Evolutionary conservation across 2,113 vertebrate genomes (phyloP).

Genomic region (Microcebus murinus): DNA sequence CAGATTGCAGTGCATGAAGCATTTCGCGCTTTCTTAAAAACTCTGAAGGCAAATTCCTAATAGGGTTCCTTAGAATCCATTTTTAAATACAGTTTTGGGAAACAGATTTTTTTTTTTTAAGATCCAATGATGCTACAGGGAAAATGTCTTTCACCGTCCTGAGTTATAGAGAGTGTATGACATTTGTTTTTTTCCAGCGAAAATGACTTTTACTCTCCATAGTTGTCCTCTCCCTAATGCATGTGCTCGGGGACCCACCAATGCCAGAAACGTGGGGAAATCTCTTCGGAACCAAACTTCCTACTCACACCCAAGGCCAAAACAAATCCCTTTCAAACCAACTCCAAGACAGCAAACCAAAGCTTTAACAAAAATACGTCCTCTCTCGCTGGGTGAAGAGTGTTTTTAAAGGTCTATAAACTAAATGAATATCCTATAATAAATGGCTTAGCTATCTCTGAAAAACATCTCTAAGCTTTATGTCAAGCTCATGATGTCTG

Average conservation of each 20-base stretch:
- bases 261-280: neutral
- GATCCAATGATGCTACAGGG: neutral
- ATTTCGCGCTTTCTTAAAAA: neutral
- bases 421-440: rapidly evolving
- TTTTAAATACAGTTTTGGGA: neutral
- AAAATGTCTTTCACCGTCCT: neutral
- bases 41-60: neutral
- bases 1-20: neutral
- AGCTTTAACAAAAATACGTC: neutral
- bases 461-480: rapidly evolving
- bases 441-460: neutral
- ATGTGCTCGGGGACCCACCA: neutral
- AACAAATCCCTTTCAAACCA: neutral
- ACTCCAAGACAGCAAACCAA: neutral
- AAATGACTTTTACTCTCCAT: neutral
- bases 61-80: too few relatives aligned
- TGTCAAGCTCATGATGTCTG: neutral
- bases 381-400: neutral
- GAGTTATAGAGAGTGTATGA: neutral
- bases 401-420: neutral
- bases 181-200: neutral
- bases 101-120: neutral
- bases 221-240: neutral
- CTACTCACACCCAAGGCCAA: neutral
- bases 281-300: neutral